These are phyloP conservation scores for Brenthis hecate DNA, from an alignment of 2,888 invertebrate species.

Conservation along the genomic window DNA sequence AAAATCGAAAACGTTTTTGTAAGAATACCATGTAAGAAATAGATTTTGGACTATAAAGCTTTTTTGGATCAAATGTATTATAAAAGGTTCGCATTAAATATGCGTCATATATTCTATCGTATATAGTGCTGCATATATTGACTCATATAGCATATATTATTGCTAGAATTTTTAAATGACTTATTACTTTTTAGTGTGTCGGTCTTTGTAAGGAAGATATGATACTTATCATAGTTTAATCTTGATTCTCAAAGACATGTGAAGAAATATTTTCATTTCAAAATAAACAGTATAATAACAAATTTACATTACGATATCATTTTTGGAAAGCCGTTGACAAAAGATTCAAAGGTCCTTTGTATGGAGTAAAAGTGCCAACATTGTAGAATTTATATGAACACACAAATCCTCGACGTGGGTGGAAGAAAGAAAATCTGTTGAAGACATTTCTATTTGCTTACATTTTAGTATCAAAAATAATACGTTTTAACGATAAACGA, in stretches of 20 bases:
- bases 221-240: not conserved
- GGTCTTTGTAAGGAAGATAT: too few relatives aligned
- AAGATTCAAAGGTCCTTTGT: conserved; percentile 22
- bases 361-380: conserved; percentile 24
- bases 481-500: not conserved
- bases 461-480: not conserved
- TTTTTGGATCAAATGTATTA: too few relatives aligned
- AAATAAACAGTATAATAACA: not conserved
- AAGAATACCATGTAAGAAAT: too few relatives aligned
- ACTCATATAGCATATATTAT: too few relatives aligned
- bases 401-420: conserved; percentile 26
- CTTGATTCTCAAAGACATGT: not conserved
- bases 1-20: too few relatives aligned
- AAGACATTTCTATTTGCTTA: conserved; percentile 16
- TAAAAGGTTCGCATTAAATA: too few relatives aligned
- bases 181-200: too few relatives aligned
- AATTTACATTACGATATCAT: conserved; percentile 4
- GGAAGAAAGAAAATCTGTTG: conserved; percentile 20
- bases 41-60: too few relatives aligned
- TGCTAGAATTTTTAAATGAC: not conserved
- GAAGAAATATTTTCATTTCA: too few relatives aligned
- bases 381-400: conserved; percentile 27
- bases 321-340: conserved; percentile 21
- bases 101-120: too few relatives aligned
- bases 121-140: too few relatives aligned